Conservation (phyloP, 2,888 invertebrate genomes). For the Tupiocoris notatus region DNA sequence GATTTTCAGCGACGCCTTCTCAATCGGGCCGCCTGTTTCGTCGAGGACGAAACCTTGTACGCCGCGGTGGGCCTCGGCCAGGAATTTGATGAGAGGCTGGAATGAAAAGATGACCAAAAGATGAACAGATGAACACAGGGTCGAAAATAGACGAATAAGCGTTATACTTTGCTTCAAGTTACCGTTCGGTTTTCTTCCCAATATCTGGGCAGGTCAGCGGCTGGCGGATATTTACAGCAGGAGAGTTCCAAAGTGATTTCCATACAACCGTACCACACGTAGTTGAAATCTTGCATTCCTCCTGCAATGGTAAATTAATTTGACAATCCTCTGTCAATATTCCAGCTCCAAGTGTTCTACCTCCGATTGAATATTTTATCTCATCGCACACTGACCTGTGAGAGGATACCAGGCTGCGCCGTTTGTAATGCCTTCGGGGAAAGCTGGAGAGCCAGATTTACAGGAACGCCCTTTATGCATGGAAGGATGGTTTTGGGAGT, state of each 20-base stretch:
- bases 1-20: conserved; percentile 58
- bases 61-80: conserved; percentile 61
- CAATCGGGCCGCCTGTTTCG: conserved; percentile 56
- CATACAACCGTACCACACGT: conserved; percentile 64
- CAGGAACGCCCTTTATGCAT: conserved; percentile 60
- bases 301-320: conserved; percentile 53
- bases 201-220: conserved; percentile 56
- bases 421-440: conserved; percentile 64
- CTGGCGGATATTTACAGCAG: conserved; percentile 66
- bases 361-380: not conserved
- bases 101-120: conserved; percentile 47
- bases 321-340: too few species aligned
- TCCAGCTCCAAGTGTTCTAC: too few species aligned
- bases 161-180: too few species aligned
- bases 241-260: conserved; percentile 67
- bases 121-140: not conserved
- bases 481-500: conserved; percentile 60
- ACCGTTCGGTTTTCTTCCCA: conserved; percentile 64
- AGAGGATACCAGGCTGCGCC: conserved; percentile 66
- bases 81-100: conserved; percentile 59
- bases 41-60: conserved; percentile 62
- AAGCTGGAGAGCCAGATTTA: conserved; percentile 55
- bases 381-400: conserved; percentile 54
- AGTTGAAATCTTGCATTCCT: conserved; percentile 70
- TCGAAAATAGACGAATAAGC: not conserved